Evolutionary conservation across 2,113 vertebrate species (phyloP), one percentile per base, ranked within the genome.

Genomic region (Malaclemys terrapin): DNA sequence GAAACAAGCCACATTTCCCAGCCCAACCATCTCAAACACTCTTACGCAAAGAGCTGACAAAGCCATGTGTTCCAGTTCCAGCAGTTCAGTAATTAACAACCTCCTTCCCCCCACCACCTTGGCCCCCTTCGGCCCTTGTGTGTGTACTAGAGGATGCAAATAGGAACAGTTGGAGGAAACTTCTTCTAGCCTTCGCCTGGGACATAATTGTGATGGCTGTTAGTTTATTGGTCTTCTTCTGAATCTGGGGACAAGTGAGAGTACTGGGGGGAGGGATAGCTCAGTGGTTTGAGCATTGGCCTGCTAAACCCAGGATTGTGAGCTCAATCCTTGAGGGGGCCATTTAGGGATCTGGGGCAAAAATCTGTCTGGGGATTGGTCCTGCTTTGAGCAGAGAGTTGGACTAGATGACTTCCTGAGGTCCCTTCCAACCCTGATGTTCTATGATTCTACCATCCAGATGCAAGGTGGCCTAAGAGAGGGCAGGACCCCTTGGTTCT

Each of bases 1-100:
- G 95, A 98, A 96, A 94, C 89, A 97, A 96, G 91, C 95, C 95
- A 95, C 94, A 93, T 93, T 95, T 93, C 95, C 82, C 91, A 96
- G 89, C 90, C 94, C 89, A 93, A 81, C 93, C 96, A 95, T 72
- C 95, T 87, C 89, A 93, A 97, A 95, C 93, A 80, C 94, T 38
- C 38, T 38, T 38, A 38, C 38, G 38, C 38, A 38, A 84, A 97
- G 88, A 97, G 93, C 82, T 94, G 93, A 96, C 94, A 90, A 89
- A 95, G 87, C 47, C 82, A 59, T 78, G 80, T 62, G 91, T 87
- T 79, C 93, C 89, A 82, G 95, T 92, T 97, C 85, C 83, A 90
- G 14, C 81, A 86, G 84, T 89, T 97, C 62, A 95, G 92, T 96
- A 94, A 94, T 92, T 94, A 95, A 94, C 90, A 84, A 89, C 82